Base-by-base conservation (phyloP, 2,797 vertebrate species). In the Xenops minutus region DNA sequence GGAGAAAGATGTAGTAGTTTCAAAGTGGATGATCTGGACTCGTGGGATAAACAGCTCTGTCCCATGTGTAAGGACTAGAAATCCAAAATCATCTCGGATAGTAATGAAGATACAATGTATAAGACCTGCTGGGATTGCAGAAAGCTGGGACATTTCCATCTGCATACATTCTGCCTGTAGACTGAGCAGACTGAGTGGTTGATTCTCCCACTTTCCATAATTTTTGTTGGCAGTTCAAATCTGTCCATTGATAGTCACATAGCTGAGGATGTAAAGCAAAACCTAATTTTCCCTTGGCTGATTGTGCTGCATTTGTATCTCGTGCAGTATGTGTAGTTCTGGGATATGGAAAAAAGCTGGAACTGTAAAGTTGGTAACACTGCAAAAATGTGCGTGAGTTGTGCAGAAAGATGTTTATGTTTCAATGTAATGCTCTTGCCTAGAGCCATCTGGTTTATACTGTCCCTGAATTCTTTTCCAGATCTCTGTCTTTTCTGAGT, bases 371-470 rank as follows among this genome's bases (percentile, higher is more conserved):
- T 62, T 4, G 0, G 51, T 85, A 92, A 76, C 1, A 2, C 43
- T 78, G n/a, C 30, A 88, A 75, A 91, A 94, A 88, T 77, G 48
- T 79, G 55, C 21, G 1, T 69, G 67, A 68, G 66, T 86, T 73
- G 62, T 72, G 43, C 69, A 63, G 66, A 66, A 85, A 52, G 62
- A 90, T 86, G 69, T 92, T 94, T 94, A 88, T 74, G 34, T 88
- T 80, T 76, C 88, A 95, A 54, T 88, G 44, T 72, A 82, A 46
- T 63, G 27, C 51, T 86, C 71, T 95, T 88, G 43, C 44, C 27
- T 84, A 44, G 34, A 88, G 51, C 79, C 88, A 79, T 94, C 88
- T 95, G 85, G 77, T 84, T 95, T 81, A 74, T 84, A 63, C 49
- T 91, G 76, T 84, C 82, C 43, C 81, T 9, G 5, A 86, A 88